These are phyloP conservation scores for Mylabris sibirica DNA, from an alignment of 2,888 invertebrate genomes.

Conservation along the genomic window DNA sequence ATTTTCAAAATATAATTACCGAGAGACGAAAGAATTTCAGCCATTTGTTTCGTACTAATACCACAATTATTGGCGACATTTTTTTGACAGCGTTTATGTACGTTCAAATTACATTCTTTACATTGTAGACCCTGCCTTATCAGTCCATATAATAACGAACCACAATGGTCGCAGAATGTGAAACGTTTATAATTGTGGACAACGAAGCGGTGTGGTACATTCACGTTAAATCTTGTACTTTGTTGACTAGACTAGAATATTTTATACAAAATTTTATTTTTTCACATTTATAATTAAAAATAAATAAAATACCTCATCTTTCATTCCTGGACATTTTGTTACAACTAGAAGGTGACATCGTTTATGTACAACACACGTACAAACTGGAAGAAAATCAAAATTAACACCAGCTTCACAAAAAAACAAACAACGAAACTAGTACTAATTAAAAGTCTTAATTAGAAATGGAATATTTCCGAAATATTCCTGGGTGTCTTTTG, in stretches of 20 bases:
- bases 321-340: constrained; percentile 98
- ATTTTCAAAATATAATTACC: constrained; percentile 64
- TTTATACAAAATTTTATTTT: constrained; percentile 4
- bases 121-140: constrained; percentile 97
- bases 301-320: constrained; percentile 76
- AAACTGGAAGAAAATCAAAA: constrained; percentile 70
- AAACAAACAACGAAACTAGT: neutral
- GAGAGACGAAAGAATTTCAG: constrained; percentile 76
- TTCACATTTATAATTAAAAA: constrained; percentile 10
- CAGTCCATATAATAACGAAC: constrained; percentile 95
- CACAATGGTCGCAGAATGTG: constrained; percentile 99
- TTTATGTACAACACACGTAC: constrained; percentile 99
- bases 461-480: neutral
- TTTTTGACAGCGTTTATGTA: constrained; percentile 98
- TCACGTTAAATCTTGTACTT: constrained; percentile 90
- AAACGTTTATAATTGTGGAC: constrained; percentile 97
- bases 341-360: constrained; percentile 96
- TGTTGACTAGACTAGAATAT: constrained; percentile 63
- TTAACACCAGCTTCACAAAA: constrained; percentile 16
- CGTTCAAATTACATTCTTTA: constrained; percentile 95
- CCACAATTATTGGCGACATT: constrained; percentile 99
- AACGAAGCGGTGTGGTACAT: constrained; percentile 95
- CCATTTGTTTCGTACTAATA: constrained; percentile 95
- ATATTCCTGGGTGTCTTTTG: neutral
- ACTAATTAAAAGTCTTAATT: neutral